Conservation (phyloP, 2,888 invertebrate species). For the Apoda limacodes region DNA sequence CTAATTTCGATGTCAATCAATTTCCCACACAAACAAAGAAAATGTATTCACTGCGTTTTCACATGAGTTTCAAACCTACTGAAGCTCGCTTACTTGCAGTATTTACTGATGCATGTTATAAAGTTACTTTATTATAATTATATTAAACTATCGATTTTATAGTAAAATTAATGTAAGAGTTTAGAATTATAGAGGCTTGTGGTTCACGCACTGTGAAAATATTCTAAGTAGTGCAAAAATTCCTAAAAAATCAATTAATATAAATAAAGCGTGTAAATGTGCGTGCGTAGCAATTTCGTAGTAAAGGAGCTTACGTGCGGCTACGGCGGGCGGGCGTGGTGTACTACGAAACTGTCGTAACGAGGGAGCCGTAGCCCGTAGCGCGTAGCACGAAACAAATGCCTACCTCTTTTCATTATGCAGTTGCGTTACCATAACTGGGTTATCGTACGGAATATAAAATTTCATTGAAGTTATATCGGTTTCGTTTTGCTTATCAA, state of each 20-base stretch:
- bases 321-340: constrained; percentile 49
- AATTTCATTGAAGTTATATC: constrained; percentile 64
- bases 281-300: constrained; percentile 48
- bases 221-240: constrained; percentile 1
- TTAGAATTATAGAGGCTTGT: constrained; percentile 16
- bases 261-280: constrained; percentile 16
- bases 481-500: constrained; percentile 47
- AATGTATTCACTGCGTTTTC: too few relatives aligned
- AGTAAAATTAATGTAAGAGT: too few relatives aligned
- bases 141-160: too few relatives aligned
- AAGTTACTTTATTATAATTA: too few relatives aligned
- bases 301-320: constrained; percentile 57
- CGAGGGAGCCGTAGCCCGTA: constrained; percentile 24
- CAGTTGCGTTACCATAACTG: constrained; percentile 55
- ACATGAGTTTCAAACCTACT: too few relatives aligned
- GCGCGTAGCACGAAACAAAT: too few relatives aligned
- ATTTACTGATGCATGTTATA: too few relatives aligned
- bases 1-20: too few relatives aligned
- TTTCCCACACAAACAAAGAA: too few relatives aligned
- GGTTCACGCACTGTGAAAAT: constrained; percentile 4
- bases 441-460: constrained; percentile 63
- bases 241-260: background rate
- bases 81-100: too few relatives aligned
- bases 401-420: constrained; percentile 51
- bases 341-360: constrained; percentile 53